Base-by-base conservation (phyloP, 1,140 invertebrate genomes). In the Heliconius eleuchia region DNA sequence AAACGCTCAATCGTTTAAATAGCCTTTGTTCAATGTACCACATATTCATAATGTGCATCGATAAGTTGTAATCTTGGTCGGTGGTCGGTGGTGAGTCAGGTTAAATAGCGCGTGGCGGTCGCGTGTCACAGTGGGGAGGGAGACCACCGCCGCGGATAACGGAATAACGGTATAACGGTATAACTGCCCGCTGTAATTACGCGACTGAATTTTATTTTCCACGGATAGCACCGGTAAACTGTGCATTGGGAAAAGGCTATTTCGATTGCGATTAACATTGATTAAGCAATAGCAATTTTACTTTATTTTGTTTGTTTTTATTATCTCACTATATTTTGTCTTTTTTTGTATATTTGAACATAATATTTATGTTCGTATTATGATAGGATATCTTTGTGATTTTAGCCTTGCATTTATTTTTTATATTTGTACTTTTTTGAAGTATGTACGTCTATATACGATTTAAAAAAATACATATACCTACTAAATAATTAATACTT, bases 191-290 rank as follows among this genome's bases (percentile, higher is more conserved):
- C 74, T 78, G 77, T 80, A 85, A 86, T 87, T 82, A 82, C 79
- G 76, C 80, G 30, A 66, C 55, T 80, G 34, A 76, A 83, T 85
- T 87, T 85, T 81, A 83, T 83, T 80, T 85, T 76, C 76, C 72
- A 76, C 71, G 72, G 84, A 86, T 80, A 87, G 76, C 76, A 82
- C 79, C 75, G 76, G 60, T 70, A 76, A 78, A 83, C 60, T 19
- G 76, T 77, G 72, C 71, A 78, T 71, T 70, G 71, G 37, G 60
- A 46, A 75, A 75, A 75, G 55, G 57, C 74, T 46, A 34, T 76
- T 46, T 70, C 39, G 11, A 46, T 76, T 76, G 37, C 78, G 76
- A 83, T 85, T 80, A 73, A 80, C 76, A 73, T 37, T 74, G 76
- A 80, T 80, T 78, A 80, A 84, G 71, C 81, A 78, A 84, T 77